phyloP scores from a whole-genome alignment of 2,113 vertebrate species.

The Hippocampus abdominalis region DNA sequence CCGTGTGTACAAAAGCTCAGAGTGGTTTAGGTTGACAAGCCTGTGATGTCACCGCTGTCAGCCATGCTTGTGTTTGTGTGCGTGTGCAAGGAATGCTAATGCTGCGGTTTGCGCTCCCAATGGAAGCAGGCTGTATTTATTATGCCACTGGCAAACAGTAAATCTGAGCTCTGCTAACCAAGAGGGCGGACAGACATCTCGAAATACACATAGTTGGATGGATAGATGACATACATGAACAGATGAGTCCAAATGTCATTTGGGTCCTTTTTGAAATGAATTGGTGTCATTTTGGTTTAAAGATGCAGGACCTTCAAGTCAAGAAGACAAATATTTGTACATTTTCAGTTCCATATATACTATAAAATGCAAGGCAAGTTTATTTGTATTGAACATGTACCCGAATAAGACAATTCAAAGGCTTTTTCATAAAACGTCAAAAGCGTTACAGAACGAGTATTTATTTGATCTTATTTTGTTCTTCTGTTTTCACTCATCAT shows the following conservation, averaged over 20 bases:
- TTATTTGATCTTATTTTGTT: too few species aligned
- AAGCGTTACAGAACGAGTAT: too few species aligned
- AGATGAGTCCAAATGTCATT: not conserved
- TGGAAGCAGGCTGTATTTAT: constrained; percentile 46
- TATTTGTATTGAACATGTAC: too few species aligned
- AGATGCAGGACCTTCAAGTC: not conserved
- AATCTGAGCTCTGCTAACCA: constrained; percentile 43
- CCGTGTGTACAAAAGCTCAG: constrained; percentile 17
- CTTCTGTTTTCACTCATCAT: too few species aligned
- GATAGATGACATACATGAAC: not conserved
- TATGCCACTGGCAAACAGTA: constrained; percentile 48
- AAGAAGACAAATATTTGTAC: too few species aligned
- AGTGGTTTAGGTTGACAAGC: constrained; percentile 34
- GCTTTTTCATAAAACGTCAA: too few species aligned
- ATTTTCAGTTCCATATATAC: too few species aligned
- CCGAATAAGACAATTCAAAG: too few species aligned
- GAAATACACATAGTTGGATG: constrained; percentile 22
- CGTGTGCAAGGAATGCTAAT: constrained; percentile 53
- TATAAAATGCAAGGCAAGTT: too few species aligned
- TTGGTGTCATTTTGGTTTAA: not conserved
- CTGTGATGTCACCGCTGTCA: constrained; percentile 47
- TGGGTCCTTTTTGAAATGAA: not conserved
- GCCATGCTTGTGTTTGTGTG: constrained; percentile 24
- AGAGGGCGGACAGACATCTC: constrained; percentile 6
- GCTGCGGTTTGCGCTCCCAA: constrained; percentile 41